Conservation (phyloP, 1,140 invertebrate species). For the Phymorhynchus buccinoides region DNA sequence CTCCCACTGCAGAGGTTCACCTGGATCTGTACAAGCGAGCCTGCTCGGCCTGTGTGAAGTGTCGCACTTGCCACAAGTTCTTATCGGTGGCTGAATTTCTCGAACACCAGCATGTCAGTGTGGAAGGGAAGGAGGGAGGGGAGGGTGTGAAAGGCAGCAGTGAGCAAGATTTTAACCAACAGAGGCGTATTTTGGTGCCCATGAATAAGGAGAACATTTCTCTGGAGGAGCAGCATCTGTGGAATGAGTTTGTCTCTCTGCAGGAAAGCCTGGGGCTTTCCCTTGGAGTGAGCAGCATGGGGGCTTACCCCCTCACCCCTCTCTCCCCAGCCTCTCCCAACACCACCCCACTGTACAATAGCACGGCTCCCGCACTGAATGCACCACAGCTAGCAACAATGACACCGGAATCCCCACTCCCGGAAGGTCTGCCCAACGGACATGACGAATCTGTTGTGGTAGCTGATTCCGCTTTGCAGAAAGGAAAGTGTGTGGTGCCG, state of each 20-base stretch:
- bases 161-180: slow-evolving; percentile 49
- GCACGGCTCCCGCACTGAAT: background rate
- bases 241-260: slow-evolving; percentile 60
- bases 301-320: slow-evolving; percentile 13
- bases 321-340: background rate
- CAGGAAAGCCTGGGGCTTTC: slow-evolving; percentile 39
- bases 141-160: slow-evolving; percentile 17
- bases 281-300: slow-evolving; percentile 36
- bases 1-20: slow-evolving; percentile 63
- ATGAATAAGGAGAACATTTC: slow-evolving; percentile 53
- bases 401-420: background rate
- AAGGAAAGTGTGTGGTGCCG: background rate
- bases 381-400: background rate
- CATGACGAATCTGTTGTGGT: background rate
- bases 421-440: background rate
- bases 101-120: slow-evolving; percentile 61
- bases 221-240: slow-evolving; percentile 56
- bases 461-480: background rate
- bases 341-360: background rate
- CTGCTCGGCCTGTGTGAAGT: slow-evolving; percentile 61
- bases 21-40: slow-evolving; percentile 62
- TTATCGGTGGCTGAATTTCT: slow-evolving; percentile 64
- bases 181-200: slow-evolving; percentile 55
- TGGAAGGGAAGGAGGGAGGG: background rate
- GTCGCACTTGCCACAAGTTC: slow-evolving; percentile 63